Conservation (phyloP, 35 echinoderm and acorn worm species). For the Diadema setosum region DNA sequence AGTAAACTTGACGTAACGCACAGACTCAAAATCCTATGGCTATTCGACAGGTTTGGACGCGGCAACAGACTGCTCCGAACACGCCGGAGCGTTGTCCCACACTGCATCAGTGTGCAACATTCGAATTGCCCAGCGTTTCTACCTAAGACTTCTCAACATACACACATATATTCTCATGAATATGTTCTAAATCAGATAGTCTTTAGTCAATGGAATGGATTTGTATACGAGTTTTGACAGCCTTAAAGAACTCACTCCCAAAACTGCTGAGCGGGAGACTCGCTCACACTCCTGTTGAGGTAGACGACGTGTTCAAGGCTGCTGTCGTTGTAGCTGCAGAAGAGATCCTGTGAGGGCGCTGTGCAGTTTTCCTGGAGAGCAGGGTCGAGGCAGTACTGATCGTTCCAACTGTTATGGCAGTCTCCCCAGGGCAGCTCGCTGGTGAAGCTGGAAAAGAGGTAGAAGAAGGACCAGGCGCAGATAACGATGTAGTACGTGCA, state of each 20-base stretch:
- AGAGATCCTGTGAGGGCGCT: not conserved
- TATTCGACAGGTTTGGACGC: too few species aligned
- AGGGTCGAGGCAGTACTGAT: constrained; percentile 67
- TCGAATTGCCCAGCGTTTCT: too few species aligned
- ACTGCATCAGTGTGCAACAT: too few species aligned
- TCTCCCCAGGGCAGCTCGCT: constrained; percentile 48
- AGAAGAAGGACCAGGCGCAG: constrained; percentile 63
- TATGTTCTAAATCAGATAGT: too few species aligned
- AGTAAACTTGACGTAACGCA: too few species aligned
- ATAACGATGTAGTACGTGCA: constrained; percentile 81
- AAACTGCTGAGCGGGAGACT: constrained; percentile 81
- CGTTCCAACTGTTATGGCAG: constrained; percentile 65
- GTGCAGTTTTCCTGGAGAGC: constrained; percentile 27
- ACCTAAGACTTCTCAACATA: too few species aligned
- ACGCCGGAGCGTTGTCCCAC: too few species aligned
- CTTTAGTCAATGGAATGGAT: too few species aligned
- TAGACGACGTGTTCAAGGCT: not conserved
- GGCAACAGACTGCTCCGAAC: too few species aligned
- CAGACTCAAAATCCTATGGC: too few species aligned
- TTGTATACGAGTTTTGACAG: too few species aligned
- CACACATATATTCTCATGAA: too few species aligned
- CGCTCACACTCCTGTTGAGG: not conserved
- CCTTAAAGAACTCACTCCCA: constrained; percentile 95
- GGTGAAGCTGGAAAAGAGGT: constrained; percentile 65
- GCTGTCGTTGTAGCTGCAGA: constrained; percentile 39